phyloP scores from a whole-genome alignment of 2,888 invertebrate species.

The Argyra leucocephala region DNA sequence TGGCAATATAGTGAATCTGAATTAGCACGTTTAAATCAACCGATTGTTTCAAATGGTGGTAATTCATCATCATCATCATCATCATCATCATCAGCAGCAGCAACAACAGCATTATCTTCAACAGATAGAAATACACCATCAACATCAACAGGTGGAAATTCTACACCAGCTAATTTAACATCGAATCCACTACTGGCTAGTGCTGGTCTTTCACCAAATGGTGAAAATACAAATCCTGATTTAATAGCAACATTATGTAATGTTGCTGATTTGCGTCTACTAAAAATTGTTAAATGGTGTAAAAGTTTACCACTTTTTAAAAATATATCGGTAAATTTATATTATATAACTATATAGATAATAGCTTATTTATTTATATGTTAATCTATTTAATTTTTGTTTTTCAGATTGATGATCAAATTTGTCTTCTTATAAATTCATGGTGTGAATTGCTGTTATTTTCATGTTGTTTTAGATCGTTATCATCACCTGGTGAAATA shows the following conservation, averaged over 20 bases:
- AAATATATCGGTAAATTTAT: conserved; percentile 72
- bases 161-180: conserved; percentile 36
- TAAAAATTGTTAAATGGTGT: conserved; percentile 98
- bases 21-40: conserved; percentile 53
- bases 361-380: background rate
- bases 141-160: conserved; percentile 23
- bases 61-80: conserved; percentile 24
- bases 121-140: conserved; percentile 34
- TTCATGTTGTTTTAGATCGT: conserved; percentile 89
- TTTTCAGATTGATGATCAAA: conserved; percentile 91
- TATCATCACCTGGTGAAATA: conserved; percentile 82
- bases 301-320: conserved; percentile 93
- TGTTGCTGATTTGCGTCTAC: conserved; percentile 89
- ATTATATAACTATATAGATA: background rate
- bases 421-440: conserved; percentile 89
- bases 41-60: conserved; percentile 33
- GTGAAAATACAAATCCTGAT: conserved; percentile 65
- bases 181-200: conserved; percentile 51
- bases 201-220: conserved; percentile 43
- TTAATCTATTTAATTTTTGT: conserved; percentile 15
- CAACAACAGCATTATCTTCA: too few relatives aligned
- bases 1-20: conserved; percentile 90
- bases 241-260: conserved; percentile 83
- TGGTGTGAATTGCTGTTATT: conserved; percentile 91
- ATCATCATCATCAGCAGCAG: too few relatives aligned